phyloP scores from a whole-genome alignment of 2,797 vertebrate genomes.

The Neomorphus geoffroyi region DNA sequence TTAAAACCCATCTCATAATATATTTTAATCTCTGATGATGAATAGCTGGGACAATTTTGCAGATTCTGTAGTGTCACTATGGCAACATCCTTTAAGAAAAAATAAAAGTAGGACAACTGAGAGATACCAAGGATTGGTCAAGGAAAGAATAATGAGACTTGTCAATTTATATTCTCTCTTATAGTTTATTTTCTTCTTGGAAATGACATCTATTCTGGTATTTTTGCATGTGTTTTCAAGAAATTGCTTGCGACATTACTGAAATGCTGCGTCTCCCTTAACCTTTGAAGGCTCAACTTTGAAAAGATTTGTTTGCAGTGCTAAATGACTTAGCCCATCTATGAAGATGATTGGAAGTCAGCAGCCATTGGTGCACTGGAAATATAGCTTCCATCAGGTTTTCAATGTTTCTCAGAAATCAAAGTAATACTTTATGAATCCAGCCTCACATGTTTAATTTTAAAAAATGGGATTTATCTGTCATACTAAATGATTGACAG shows the following conservation, averaged over 20 bases:
- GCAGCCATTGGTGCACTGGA: not conserved
- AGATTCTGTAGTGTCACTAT: conserved; percentile 49
- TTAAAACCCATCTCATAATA: conserved; percentile 61
- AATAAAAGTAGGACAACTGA: conserved; percentile 37
- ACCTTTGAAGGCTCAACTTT: conserved; percentile 25
- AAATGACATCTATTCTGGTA: conserved; percentile 12
- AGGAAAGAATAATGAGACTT: conserved; percentile 61
- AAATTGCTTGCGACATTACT: not conserved
- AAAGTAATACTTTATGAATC: not conserved
- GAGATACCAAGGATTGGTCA: conserved; percentile 49
- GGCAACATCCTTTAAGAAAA: conserved; percentile 41
- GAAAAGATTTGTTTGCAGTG: conserved; percentile 13
- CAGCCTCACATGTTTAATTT: not conserved
- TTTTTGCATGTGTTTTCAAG: conserved; percentile 17
- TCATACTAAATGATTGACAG: not conserved
- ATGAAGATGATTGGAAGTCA: not conserved
- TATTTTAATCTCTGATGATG: conserved; percentile 67
- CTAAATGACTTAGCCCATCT: not conserved
- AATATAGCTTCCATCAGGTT: not conserved
- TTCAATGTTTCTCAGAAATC: not conserved
- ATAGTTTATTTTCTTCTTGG: conserved; percentile 48
- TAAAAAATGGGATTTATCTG: not conserved
- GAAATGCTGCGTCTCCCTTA: conserved; percentile 48
- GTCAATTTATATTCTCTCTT: conserved; percentile 55
- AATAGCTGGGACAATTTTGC: conserved; percentile 57